phyloP scores from a whole-genome alignment of 2,113 vertebrate species.

The Brachypodius melanocephalos region DNA sequence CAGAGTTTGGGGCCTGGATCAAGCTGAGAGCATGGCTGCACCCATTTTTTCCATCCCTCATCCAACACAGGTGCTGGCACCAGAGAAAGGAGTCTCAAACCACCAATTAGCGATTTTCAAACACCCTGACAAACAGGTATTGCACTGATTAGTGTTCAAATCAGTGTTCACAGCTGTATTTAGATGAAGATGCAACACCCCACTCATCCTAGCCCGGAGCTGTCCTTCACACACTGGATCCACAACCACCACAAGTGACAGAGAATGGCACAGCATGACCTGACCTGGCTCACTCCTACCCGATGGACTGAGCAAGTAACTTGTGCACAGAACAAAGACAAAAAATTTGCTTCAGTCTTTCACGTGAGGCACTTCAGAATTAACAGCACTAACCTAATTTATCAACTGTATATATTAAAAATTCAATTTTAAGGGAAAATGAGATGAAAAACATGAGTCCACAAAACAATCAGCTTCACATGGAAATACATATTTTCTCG shows the following conservation, averaged over 20 bases:
- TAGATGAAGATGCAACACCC: background rate
- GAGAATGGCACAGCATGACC: background rate
- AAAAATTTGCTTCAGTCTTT: background rate
- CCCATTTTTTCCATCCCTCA: background rate
- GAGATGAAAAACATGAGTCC: background rate
- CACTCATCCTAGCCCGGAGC: background rate
- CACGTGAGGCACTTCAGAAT: background rate
- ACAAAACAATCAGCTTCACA: background rate
- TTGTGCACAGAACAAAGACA: background rate
- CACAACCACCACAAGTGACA: no score
- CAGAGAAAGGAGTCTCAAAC: background rate
- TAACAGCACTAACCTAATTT: background rate
- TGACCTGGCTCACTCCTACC: background rate
- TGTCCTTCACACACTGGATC: background rate
- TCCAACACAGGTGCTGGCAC: background rate
- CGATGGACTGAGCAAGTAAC: background rate
- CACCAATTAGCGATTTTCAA: background rate
- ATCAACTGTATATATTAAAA: background rate
- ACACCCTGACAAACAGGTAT: background rate
- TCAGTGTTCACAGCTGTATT: background rate
- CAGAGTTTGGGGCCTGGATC: fast-evolving
- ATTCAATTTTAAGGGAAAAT: background rate
- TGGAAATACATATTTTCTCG: background rate
- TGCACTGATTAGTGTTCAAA: background rate
- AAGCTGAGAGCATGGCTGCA: fast-evolving